Base-by-base conservation (phyloP, 2,797 vertebrate species). In the Galagoides demidoff region DNA sequence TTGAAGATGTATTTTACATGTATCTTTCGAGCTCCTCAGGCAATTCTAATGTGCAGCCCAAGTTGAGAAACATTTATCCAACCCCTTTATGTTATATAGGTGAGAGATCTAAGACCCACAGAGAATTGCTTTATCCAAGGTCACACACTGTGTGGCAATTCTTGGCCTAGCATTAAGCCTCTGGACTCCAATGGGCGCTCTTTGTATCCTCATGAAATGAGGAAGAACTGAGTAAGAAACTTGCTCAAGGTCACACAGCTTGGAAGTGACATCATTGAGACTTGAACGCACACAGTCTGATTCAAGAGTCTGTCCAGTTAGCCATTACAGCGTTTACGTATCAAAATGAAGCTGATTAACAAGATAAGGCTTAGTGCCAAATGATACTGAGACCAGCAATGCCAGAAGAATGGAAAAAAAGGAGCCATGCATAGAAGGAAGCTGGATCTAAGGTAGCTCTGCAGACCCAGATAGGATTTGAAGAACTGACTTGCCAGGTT, bases 171-270 rank as follows among this genome's bases (percentile, higher is more conserved):
- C 76, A 70, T 83, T 49, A 93, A 89, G 34, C 55, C 45, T 89
- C 76, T 85, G n/a, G 20, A 55, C 68, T 49, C 73, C n/a, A 74
- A 55, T 55, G 29, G 61, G 29, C 34, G 11, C 9, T 90, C 39
- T 73, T 89, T 94, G 71, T 45, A 55, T 14, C 12, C 9, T 91
- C 31, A 90, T 55, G 27, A 85, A 93, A 93, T 45, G 10, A n/a
- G 93, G 39, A 96, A n/a, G 76, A 95, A 88, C 45, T 57, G 83
- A 85, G 17, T 83, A 88, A 81, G 57, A 27, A 92, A 94, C 7
- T 39, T 78, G 7, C 27, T 76, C 25, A 77, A 94, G 22, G 19
- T 81, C 74, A 83, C 43, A 85, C 2, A 85, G 19, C 4, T 37
- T 83, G 7, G 52, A 78, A 85, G 45, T 34, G 63, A n/a, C 37